Evolutionary conservation across 2,113 vertebrate genomes (phyloP), one percentile per base, ranked within the genome.

Genomic region (Platanista minor): DNA sequence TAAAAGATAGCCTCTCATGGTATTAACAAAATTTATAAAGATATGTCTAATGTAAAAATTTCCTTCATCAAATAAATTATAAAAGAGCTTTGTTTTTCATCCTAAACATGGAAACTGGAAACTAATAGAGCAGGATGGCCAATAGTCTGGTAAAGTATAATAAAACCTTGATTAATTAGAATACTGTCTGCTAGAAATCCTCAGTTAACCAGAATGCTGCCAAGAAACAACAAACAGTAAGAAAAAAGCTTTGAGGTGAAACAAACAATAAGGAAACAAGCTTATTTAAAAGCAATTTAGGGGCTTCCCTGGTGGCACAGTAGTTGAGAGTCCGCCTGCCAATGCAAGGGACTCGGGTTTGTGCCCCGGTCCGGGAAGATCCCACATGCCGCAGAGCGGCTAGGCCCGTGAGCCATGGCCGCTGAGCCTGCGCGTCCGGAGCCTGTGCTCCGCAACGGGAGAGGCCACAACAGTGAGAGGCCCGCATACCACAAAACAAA

Each of bases 51-150:
- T 8, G 77, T 17, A 91, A 81, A 97, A 85, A 87, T 69, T 90
- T 86, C 43, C 46, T 84, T 95, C 92, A 41, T 69, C 81, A 88
- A 92, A 96, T 61, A 93, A 89, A 89, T 94, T 54, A 95, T 21
- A 66, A 64, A 89, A 86, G 3, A 95, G 25, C 3, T 25, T 93
- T 66, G 27, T 43, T 95, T 95, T 95, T 77, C 11, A 95, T 85
- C 66, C 41, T 81, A 90, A 94, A 87, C 69, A 64, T n/a, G 67
- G 85, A 75, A 91, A 91, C 72, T 93, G 39, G 49, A 97, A 57
- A 74, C 46, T 66, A 94, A 82, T 3, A 88, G 17, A 84, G 17
- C 0, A 82, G 49, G 43, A 86, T 21, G 72, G 69, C 27, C 57
- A 87, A 69, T 6, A 67, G 41, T 61, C 74, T 18, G 6, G 25